Base-by-base conservation (phyloP, 2,113 vertebrate genomes). In the Neodon shergylaensis region DNA sequence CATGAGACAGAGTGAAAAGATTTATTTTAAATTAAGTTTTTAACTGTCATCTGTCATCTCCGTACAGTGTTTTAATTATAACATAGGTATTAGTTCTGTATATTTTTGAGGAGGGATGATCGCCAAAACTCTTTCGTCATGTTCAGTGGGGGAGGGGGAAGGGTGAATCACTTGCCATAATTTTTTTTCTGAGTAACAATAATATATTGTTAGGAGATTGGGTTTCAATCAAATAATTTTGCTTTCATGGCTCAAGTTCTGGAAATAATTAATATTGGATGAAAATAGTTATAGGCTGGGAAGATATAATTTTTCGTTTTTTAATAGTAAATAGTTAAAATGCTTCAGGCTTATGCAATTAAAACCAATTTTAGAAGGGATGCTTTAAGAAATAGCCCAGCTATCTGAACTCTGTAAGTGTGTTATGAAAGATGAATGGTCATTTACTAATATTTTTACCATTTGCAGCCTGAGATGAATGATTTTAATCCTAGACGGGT, bases 1-100 rank as follows among this genome's bases (percentile, higher is more conserved):
- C 98, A 99, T 99, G 99, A 99, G 99, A 99, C 99, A 99, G 99
- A 99, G 99, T 99, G 99, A 99, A 99, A 99, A 99, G 99, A 99
- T 99, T 99, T 99, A 99, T 99, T 99, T 99, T 99, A 99, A 99
- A 99, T 99, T 99, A 99, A 99, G 99, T 99, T 99, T 99, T 99
- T 99, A 99, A 99, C 99, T 99, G 99, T 99, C 99, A 99, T 99
- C 99, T 99, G 99, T 99, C 99, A 99, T 99, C 99, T 99, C 99
- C 97, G 99, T 99, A 99, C 98, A 98, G 99, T 99, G 99, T 99
- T 99, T 99, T 99, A 99, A 99, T 99, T 99, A 99, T 99, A 99
- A 99, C 99, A 99, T 99, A 99, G 99, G 99, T 99, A 99, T 99
- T 99, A 98, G 98, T 99, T 99, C 98, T 99, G 98, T 99, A 99